Conservation (phyloP, 2,797 vertebrate genomes). For the Scleropages formosus region DNA sequence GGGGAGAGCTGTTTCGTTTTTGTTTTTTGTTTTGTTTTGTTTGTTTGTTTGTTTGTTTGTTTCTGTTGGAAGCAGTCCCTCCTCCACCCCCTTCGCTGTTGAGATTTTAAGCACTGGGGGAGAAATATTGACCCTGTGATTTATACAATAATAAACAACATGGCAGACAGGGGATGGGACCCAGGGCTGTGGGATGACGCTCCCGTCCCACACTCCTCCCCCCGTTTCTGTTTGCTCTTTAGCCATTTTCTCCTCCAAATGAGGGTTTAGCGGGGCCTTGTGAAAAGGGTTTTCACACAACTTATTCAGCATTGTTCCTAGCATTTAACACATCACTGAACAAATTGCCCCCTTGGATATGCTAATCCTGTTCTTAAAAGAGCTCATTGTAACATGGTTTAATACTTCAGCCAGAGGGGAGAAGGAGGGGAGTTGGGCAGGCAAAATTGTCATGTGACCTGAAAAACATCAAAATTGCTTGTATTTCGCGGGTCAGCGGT, state of each 20-base stretch:
- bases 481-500: constrained; percentile 80
- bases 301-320: constrained; percentile 76
- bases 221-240: constrained; percentile 43
- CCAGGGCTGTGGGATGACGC: constrained; percentile 43
- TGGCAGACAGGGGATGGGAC: constrained; percentile 8
- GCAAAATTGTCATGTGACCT: constrained; percentile 77
- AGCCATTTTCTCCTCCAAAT: constrained; percentile 69
- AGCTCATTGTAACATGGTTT: constrained; percentile 81
- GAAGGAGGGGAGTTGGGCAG: constrained; percentile 66
- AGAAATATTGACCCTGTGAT: constrained; percentile 29
- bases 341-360: constrained; percentile 82
- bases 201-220: constrained; percentile 37
- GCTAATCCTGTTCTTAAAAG: constrained; percentile 85
- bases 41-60: not conserved
- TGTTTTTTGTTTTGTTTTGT: no score
- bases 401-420: constrained; percentile 73
- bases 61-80: not conserved
- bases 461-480: constrained; percentile 71
- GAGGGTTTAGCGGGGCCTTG: constrained; percentile 62
- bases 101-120: not conserved
- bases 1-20: not conserved
- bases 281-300: constrained; percentile 53
- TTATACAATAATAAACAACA: constrained; percentile 13
- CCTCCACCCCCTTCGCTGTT: not conserved
- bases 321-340: constrained; percentile 90